Base-by-base conservation (phyloP, 2,888 invertebrate species). In the Mellilla xanthometata region DNA sequence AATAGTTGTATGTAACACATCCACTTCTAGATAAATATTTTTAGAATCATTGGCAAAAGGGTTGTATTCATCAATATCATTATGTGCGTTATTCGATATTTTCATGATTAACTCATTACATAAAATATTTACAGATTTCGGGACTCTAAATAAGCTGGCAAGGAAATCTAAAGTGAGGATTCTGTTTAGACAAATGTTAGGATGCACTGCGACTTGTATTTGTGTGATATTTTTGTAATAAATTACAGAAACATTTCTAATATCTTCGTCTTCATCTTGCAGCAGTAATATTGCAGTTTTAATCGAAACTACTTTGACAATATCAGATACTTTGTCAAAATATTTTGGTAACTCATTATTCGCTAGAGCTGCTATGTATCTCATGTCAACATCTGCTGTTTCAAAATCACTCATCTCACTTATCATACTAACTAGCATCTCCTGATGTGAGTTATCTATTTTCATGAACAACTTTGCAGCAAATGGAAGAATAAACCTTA, bases 261-360 rank as follows among this genome's bases (percentile, higher is more conserved):
- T 76, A 55, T 85, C 82, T 40, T 80, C 75, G 58, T 91, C 84
- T 62, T 92, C 92, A 68, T 92, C 92, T 74, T 91, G 91, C 28
- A 92, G 60, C 3, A 92, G 68, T 27, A 80, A 68, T n/a, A 90
- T 61, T 35, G 76, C 81, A 29, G 84, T 69, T 62, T 80, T 75
- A 23, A 90, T 71, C 33, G 80, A 67, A 43, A 56, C 72, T 26
- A 78, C 62, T 68, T 77, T 88, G 13, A 76, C 56, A 28, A 50
- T 43, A 57, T 82, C 76, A 7, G 68, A 23, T 10, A 81, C 57
- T 32, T 50, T 55, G 4, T 49, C 15, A 54, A 84, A 77, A 10
- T 56, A 49, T 26, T 54, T 54, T 13, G 73, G 74, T 15, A 88
- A 51, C 63, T 84, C 83, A 72, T 85, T 87, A 52, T 81, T 85